Base-by-base conservation (phyloP, 1,140 invertebrate species). In the Pseudomyrmex concolor region DNA sequence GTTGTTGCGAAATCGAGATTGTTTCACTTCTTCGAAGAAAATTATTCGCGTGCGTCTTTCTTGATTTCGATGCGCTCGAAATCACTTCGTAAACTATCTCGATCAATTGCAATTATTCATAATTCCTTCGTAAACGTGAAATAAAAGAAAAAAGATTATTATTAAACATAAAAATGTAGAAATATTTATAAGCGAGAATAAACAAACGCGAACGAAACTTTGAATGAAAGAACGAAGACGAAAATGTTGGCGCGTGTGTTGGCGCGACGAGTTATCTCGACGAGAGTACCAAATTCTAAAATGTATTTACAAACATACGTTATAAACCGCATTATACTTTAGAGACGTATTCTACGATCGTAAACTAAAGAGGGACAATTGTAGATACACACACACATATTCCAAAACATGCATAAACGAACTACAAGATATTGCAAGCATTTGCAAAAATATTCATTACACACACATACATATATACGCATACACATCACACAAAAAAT, bases 231-330 rank as follows among this genome's bases (percentile, higher is more conserved):
- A 86, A 85, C 57, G 84, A 70, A 78, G 84, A 89, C 82, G 84
- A 86, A 85, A 86, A 78, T 89, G 86, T 34, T 81, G 87, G 84
- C 77, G 80, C 77, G 22, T 82, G 87, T 82, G 34, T 34, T 34
- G 82, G 80, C 80, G 78, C 70, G 84, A 89, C 73, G 85, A 89
- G 89, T 86, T 90, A 86, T 91, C 91, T 92, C 89, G 83, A 88
- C 84, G 89, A 93, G 91, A 93, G 93, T 93, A 93, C 91, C 92
- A 93, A 93, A 93, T 93, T 93, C 93, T 93, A 93, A 93, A 93
- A 93, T 92, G 88, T 92, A 93, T 93, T 92, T 92, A 93, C 92
- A 91, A 91, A 86, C 78, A 83, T 84, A 68, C 67, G 89, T 78
- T 87, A 34, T 34, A 34, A 88, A 91, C 66, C 88, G 91, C 92